These are phyloP conservation scores for Zoanthus solanderi DNA, from an alignment of 92 coral and sea anemone species.

Conservation along the genomic window DNA sequence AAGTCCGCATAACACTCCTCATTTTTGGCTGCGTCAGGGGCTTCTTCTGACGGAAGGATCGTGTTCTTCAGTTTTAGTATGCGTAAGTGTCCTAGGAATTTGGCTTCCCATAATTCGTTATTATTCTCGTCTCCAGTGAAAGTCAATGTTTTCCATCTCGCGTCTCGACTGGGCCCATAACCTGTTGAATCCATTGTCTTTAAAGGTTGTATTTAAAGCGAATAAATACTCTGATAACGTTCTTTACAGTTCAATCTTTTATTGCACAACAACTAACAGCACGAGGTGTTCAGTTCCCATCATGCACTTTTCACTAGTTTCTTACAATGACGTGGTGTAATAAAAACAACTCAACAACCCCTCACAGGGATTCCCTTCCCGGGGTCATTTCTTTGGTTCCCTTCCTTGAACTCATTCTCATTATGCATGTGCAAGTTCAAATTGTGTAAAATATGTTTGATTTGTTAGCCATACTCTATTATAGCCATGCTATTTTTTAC, in stretches of 20 bases:
- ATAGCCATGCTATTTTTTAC: too few relatives aligned
- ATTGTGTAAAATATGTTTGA: too few relatives aligned
- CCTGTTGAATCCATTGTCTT: slow-evolving; percentile 27
- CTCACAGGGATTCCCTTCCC: too few relatives aligned
- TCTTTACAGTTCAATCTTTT: not conserved
- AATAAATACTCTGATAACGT: not conserved
- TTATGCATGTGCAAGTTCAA: too few relatives aligned
- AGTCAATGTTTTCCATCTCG: slow-evolving; percentile 17
- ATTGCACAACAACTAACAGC: not conserved
- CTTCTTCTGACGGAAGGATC: slow-evolving; percentile 29
- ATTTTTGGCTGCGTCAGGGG: slow-evolving; percentile 20
- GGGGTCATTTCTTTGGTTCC: too few relatives aligned
- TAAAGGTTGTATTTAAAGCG: too few relatives aligned
- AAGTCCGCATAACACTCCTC: slow-evolving; percentile 52
- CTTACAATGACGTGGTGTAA: not conserved
- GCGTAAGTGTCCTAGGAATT: slow-evolving; percentile 27
- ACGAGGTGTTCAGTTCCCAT: not conserved
- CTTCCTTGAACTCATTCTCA: too few relatives aligned
- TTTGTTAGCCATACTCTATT: too few relatives aligned
- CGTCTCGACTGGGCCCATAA: slow-evolving; percentile 40
- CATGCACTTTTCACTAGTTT: not conserved
- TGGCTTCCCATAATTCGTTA: slow-evolving; percentile 35
- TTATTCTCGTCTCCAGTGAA: slow-evolving; percentile 40
- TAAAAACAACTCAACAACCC: too few relatives aligned
- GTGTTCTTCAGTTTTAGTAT: slow-evolving; percentile 39